phyloP scores from a whole-genome alignment of 2,113 vertebrate genomes.

The Anseranas semipalmata region DNA sequence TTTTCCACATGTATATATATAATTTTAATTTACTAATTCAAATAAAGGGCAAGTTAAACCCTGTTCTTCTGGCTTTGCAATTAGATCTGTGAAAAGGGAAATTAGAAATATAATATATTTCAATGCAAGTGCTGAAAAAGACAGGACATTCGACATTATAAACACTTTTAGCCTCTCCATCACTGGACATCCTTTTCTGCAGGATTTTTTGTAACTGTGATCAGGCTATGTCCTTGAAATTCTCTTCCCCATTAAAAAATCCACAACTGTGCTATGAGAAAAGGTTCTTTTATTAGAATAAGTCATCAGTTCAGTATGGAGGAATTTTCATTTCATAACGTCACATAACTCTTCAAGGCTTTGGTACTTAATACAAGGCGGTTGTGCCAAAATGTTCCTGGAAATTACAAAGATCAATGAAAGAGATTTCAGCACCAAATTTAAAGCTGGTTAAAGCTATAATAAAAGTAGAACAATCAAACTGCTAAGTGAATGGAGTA shows the following conservation, averaged over 20 bases:
- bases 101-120: not conserved
- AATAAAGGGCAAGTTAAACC: not conserved
- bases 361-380: not conserved
- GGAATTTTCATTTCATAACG: constrained; percentile 18
- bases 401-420: not conserved
- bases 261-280: not conserved
- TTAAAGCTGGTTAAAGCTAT: not conserved
- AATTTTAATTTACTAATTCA: not conserved
- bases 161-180: not conserved
- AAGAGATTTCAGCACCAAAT: not conserved
- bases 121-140: not conserved
- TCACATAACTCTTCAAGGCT: not conserved
- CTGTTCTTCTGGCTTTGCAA: not conserved
- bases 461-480: not conserved
- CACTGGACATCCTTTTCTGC: not conserved
- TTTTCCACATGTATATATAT: not conserved
- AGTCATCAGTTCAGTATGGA: not conserved
- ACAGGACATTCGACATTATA: not conserved
- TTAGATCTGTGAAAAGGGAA: not conserved
- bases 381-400: constrained; percentile 26
- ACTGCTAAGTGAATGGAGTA: not conserved
- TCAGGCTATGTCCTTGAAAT: not conserved
- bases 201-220: not conserved
- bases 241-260: not conserved
- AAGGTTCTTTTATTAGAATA: constrained; percentile 38